Base-by-base conservation (phyloP, 1,140 invertebrate species). In the Oscheius sp. region DNA sequence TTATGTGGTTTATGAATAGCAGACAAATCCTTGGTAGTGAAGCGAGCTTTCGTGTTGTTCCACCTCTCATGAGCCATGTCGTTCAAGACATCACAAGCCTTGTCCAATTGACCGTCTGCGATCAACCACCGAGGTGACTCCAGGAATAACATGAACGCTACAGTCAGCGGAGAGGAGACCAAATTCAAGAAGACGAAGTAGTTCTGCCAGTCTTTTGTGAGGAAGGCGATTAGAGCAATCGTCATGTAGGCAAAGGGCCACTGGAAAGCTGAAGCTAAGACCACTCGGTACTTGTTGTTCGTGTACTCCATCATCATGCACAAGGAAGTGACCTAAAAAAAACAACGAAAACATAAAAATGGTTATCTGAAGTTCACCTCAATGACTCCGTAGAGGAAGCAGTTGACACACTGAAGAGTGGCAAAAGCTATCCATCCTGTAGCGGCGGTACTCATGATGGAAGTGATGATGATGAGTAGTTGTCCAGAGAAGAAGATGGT, bases 281-380 rank as follows among this genome's bases (percentile, higher is more conserved):
- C 80, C 42, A 81, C 70, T 58, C 80, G 80, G 46, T 75, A 81
- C 78, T 78, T 78, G 64, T 82, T 83, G 68, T 80, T 82, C 10
- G 80, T 82, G 58, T 76, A 79, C 70, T 82, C 80, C 76, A 82
- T 78, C 81, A 82, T 73, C 73, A 83, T 67, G n/a, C 79, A 79
- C 3, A 82, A 58, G 1, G 64, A 58, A 32, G 73, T 77, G 2
- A 74, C 49, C 71, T 32, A 68, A 65, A 69, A 74, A n/a, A n/a
- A n/a, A n/a, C n/a, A n/a, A n/a, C n/a, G n/a, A n/a, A n/a, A n/a
- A n/a, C n/a, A n/a, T n/a, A n/a, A n/a, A n/a, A n/a, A n/a, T n/a
- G n/a, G n/a, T n/a, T n/a, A n/a, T n/a, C n/a, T n/a, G n/a, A n/a
- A n/a, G n/a, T n/a, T n/a, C 10, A 78, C 78, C 65, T 82, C 80